Conservation (phyloP, 2,797 vertebrate genomes). For the Aphelocoma californica region DNA sequence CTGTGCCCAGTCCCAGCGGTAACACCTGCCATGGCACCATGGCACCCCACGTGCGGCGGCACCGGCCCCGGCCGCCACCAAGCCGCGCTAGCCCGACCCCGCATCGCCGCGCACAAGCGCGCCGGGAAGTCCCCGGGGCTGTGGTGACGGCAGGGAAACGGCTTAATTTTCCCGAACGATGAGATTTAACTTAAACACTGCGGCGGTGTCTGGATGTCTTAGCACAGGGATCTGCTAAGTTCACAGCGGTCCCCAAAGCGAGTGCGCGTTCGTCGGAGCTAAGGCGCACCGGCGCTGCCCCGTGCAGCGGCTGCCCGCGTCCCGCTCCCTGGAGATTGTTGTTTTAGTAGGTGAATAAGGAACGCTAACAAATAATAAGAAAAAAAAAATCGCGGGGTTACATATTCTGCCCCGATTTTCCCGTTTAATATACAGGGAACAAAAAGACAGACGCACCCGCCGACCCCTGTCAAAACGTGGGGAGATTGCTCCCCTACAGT, state of each 20-base stretch:
- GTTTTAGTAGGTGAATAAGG: background rate
- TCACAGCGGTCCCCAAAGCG: background rate
- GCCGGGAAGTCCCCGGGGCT: background rate
- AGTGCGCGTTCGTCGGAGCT: accelerated
- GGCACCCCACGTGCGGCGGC: background rate
- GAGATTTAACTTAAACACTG: background rate
- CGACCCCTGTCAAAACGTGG: background rate
- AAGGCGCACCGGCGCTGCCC: background rate
- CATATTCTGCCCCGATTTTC: background rate
- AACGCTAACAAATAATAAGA: background rate
- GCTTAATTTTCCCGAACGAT: background rate
- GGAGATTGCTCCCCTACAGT: background rate
- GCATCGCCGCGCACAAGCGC: background rate
- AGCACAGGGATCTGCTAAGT: background rate
- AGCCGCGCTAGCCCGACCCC: background rate
- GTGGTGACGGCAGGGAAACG: background rate
- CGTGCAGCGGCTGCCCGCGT: background rate
- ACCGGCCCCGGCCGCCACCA: background rate
- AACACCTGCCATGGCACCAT: background rate
- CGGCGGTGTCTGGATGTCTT: background rate
- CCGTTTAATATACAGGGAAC: background rate
- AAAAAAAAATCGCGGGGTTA: accelerated
- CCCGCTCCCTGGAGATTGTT: background rate
- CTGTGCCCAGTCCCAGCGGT: background rate
- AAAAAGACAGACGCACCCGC: background rate